Evolutionary conservation across 1,140 invertebrate species (phyloP), one percentile per base, ranked within the genome.

Genomic region (Dendrolimus kikuchii): DNA sequence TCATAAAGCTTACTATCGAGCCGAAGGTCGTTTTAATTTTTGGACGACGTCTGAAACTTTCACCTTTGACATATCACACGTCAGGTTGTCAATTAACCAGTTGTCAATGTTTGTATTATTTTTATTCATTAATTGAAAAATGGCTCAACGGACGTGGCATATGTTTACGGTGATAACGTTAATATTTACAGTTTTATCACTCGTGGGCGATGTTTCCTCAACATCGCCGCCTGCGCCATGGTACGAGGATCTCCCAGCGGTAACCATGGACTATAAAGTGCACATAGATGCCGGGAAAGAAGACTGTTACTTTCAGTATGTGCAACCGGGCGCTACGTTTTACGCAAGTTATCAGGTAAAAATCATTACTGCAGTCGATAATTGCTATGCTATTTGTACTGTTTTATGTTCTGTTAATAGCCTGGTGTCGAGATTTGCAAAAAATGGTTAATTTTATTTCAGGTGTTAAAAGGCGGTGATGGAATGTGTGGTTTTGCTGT

Each of bases 221-320:
- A 71, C 86, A 10, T 69, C 74, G 10, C 66, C 85, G 49, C 57
- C 74, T 47, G 70, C 76, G 67, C 91, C 91, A 66, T 95, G 93
- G 93, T 94, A 94, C 77, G 94, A 95, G 82, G 91, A 92, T 57
- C 73, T 95, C 49, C 95, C 95, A 5, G 95, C 95, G 8, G 94
- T 97, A 23, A 95, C 95, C 0, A 97, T 97, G 95, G 96, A 98
- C 64, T 97, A 97, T 77, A 97, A 97, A 89, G 94, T 98, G 9
- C 95, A 97, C 80, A 92, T 98, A 54, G 95, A 98, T 77, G 93
- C 96, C 6, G 95, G 95, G 39, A 97, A 97, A 88, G 96, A 98
- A 83, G 96, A 98, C 69, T 98, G 96, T 89, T 98, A 97, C 77
- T 97, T 92, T 86, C 96, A 97, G 88, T 96, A 94, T 89, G 95